Base-by-base conservation (phyloP, 2,888 invertebrate genomes). In the Eristalis intricaria region DNA sequence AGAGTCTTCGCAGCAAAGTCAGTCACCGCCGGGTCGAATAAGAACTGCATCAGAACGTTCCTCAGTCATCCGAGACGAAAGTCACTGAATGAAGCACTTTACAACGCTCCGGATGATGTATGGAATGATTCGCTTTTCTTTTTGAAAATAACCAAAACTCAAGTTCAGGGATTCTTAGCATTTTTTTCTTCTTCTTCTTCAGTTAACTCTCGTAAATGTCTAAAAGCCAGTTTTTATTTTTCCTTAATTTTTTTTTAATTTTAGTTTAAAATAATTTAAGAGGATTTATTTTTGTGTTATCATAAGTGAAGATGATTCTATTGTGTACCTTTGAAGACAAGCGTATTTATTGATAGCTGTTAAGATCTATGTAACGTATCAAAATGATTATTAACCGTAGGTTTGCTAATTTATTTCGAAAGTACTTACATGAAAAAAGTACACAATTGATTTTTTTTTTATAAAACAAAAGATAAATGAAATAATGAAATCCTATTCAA, bases 121-220 rank as follows among this genome's bases (percentile, higher is more conserved):
- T 58, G 32, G 43, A 50, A 50, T 7, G 19, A 22, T 8, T n/a
- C 4, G 15, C 13, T 43, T 15, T n/a, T 13, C 0, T 8, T 38
- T 38, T 19, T 50, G 8, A 50, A 19, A 19, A 35, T 68, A 65
- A 84, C 76, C 84, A 84, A 80, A 92, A 92, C 90, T 91, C 91
- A 91, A 91, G 91, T 92, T 92, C 93, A 92, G 93, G 93, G 93
- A 92, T 91, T 91, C 91, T 92, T 92, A 92, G 92, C 92, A 92
- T 92, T 92, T 50, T 43, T 43, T 26, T 26, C 3, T n/a, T n/a
- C n/a, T n/a, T n/a, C n/a, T 92, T 92, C 91, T 91, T 90, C 64
- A 77, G 80, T 83, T 84, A 74, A 61, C 19, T 78, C 75, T 79
- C 66, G 71, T 75, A 83, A 86, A 70, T 64, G 68, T 69, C 40